These are phyloP conservation scores for Agelas oroides DNA, from an alignment of 37 sponge, comb jelly and placozoan species.

Conservation along the genomic window DNA sequence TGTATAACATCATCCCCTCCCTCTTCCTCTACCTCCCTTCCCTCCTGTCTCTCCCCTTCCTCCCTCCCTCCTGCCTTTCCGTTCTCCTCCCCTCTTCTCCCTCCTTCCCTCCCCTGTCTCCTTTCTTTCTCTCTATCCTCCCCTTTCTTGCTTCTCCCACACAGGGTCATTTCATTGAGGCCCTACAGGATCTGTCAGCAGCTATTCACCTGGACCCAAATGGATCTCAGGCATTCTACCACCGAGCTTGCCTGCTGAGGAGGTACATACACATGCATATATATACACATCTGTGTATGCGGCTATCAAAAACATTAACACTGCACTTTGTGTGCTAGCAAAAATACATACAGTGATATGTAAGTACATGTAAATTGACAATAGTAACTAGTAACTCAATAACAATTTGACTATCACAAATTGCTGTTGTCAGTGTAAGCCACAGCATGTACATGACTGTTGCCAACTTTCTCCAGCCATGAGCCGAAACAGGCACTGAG, in stretches of 20 bases:
- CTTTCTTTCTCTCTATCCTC: too few species aligned
- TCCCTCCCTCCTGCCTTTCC: neutral
- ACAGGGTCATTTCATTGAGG: constrained; percentile 67
- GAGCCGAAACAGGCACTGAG: constrained; percentile 71
- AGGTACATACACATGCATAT: constrained; percentile 30
- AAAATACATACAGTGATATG: too few species aligned
- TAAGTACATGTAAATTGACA: too few species aligned
- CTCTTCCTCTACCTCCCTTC: too few species aligned
- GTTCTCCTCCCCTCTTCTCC: too few species aligned
- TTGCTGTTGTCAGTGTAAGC: too few species aligned
- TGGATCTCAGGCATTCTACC: constrained; percentile 70
- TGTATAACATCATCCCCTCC: neutral
- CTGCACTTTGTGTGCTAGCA: too few species aligned
- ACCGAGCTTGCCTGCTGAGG: constrained; percentile 85
- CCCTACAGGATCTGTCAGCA: constrained; percentile 89
- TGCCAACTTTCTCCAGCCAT: neutral
- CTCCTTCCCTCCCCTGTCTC: neutral
- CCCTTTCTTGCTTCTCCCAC: neutral
- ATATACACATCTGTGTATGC: too few species aligned
- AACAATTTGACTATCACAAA: too few species aligned
- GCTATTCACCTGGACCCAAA: constrained; percentile 89
- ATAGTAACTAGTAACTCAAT: too few species aligned
- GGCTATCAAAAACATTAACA: neutral
- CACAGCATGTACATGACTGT: too few species aligned
- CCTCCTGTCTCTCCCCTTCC: neutral